A percentile compares a stretch with the other conserved stretches of the same genome.
phyloP scores from a whole-genome alignment of 1,140 invertebrate species.

The Drusus annulatus region DNA sequence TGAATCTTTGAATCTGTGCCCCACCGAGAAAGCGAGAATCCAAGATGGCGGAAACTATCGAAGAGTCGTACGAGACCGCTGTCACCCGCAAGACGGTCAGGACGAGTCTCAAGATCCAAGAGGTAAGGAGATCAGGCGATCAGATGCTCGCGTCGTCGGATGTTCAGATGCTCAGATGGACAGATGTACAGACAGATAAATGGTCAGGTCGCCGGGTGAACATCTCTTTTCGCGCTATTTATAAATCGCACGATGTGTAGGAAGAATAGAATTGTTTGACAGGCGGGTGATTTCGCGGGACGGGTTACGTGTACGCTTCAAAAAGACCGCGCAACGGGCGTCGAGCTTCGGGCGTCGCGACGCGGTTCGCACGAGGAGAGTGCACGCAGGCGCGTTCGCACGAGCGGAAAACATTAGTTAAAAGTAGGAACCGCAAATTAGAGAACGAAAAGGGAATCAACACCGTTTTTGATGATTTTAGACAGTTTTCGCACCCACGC shows the following conservation, averaged over 20 bases:
- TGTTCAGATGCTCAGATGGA: too few relatives aligned
- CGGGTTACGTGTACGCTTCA: slow-evolving; percentile 44
- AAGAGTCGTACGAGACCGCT: slow-evolving; percentile 73
- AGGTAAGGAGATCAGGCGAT: slow-evolving; percentile 69
- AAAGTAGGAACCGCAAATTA: neutral
- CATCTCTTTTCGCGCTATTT: slow-evolving; percentile 40
- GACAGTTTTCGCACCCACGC: too few relatives aligned
- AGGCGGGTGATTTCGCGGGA: slow-evolving; percentile 42
- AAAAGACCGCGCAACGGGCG: slow-evolving; percentile 32
- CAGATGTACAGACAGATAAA: too few relatives aligned
- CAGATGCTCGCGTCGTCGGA: neutral
- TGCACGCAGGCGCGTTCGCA: neutral
- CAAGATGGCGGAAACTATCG: slow-evolving; percentile 71
- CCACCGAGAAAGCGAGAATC: slow-evolving; percentile 54
- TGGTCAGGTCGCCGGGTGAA: slow-evolving; percentile 6
- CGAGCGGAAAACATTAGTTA: neutral
- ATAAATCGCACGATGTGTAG: slow-evolving; percentile 32
- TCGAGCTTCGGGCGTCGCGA: too few relatives aligned
- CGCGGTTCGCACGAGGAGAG: slow-evolving; percentile 27
- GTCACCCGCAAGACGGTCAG: slow-evolving; percentile 76
- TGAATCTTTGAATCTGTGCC: slow-evolving; percentile 52
- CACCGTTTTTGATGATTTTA: too few relatives aligned
- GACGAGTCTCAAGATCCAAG: slow-evolving; percentile 78
- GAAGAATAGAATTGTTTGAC: slow-evolving; percentile 44
- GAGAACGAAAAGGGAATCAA: neutral